phyloP scores from a whole-genome alignment of 2,888 invertebrate genomes.

The Synanthedon formicaeformis region DNA sequence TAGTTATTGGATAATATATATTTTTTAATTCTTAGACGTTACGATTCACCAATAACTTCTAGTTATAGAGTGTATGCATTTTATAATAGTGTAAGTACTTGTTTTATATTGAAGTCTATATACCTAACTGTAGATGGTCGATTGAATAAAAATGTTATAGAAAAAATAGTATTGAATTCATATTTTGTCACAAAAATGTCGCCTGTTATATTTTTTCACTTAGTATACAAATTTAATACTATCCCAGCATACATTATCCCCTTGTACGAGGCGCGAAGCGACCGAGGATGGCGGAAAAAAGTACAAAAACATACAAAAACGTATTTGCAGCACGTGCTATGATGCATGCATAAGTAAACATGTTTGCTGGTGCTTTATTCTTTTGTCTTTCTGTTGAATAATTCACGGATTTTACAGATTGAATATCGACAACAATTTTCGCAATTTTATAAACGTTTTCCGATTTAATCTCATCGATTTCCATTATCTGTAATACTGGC shows the following conservation, averaged over 20 bases:
- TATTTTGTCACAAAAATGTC: slow-evolving; percentile 3
- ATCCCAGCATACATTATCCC: slow-evolving; percentile 11
- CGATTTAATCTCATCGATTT: too few relatives aligned
- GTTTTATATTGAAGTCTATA: too few relatives aligned
- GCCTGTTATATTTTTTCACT: slow-evolving; percentile 4
- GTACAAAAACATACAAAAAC: background rate
- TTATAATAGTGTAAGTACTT: too few relatives aligned
- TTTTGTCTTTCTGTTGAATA: background rate
- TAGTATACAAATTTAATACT: slow-evolving; percentile 11
- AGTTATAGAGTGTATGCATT: too few relatives aligned
- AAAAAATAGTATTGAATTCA: too few relatives aligned
- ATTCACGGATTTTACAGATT: background rate
- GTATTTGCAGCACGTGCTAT: slow-evolving; percentile 4
- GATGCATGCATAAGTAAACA: slow-evolving; percentile 9
- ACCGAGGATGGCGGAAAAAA: slow-evolving; percentile 2
- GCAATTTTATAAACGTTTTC: too few relatives aligned
- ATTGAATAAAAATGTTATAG: too few relatives aligned
- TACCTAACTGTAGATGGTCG: too few relatives aligned
- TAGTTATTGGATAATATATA: too few relatives aligned
- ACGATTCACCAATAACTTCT: too few relatives aligned
- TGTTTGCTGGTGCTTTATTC: background rate
- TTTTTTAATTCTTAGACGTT: too few relatives aligned
- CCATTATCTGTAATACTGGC: too few relatives aligned
- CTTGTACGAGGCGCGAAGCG: slow-evolving; percentile 4
- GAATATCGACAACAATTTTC: background rate